Conservation (phyloP, 2,888 invertebrate genomes). For the Galeopsomyia nigrocyanea region DNA sequence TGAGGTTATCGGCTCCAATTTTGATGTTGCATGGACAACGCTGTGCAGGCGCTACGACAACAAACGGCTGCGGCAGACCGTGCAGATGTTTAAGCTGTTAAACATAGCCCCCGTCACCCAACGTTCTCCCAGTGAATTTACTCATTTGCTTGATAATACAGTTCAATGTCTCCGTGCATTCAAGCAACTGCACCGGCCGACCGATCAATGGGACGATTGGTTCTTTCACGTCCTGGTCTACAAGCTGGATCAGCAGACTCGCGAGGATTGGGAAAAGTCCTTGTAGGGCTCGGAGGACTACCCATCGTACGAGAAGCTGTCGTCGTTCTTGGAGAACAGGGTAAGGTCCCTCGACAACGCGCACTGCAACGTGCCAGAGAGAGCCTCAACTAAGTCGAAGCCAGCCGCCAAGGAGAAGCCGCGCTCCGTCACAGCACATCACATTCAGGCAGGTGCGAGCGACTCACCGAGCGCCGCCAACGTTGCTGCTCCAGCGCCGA, state of each 20-base stretch:
- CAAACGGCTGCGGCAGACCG: neutral
- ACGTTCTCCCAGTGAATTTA: neutral
- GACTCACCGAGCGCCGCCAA: neutral
- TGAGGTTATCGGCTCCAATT: neutral
- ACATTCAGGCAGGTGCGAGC: neutral
- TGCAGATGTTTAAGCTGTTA: neutral
- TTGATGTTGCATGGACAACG: slow-evolving; percentile 10
- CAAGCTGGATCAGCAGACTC: too few species aligned
- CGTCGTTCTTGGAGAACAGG: neutral
- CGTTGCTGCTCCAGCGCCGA: neutral
- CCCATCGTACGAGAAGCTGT: neutral
- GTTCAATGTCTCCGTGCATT: neutral
- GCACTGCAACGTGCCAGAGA: neutral
- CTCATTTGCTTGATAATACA: neutral
- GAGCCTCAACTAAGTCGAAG: neutral
- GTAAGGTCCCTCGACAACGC: slow-evolving; percentile 5
- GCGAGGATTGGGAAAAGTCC: slow-evolving; percentile 10
- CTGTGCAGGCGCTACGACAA: slow-evolving; percentile 9
- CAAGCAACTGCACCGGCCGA: neutral
- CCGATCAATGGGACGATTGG: slow-evolving; percentile 1
- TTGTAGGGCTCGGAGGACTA: neutral
- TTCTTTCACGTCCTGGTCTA: neutral
- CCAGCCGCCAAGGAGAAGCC: slow-evolving; percentile 3
- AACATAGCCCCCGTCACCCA: neutral
- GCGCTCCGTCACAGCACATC: slow-evolving; percentile 4